Evolutionary conservation across 1,140 invertebrate species (phyloP).

Genomic region (Hycleus phaleratus): DNA sequence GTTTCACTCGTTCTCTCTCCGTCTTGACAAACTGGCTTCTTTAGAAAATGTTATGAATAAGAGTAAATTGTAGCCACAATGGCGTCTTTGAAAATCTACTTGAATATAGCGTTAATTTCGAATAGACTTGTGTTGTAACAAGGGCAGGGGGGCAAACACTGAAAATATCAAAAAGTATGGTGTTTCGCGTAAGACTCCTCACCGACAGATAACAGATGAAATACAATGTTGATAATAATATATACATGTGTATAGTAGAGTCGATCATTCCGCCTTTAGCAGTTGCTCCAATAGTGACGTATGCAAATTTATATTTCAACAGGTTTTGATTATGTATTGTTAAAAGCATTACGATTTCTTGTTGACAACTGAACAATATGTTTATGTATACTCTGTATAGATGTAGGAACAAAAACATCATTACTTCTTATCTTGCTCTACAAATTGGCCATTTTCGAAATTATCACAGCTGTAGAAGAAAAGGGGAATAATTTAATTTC

Average conservation of each 20-base stretch:
- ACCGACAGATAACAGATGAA: constrained; percentile 7
- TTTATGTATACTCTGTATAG: too few relatives aligned
- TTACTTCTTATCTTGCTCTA: too few relatives aligned
- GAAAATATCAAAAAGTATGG: constrained; percentile 30
- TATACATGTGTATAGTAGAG: not conserved
- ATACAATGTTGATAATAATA: not conserved
- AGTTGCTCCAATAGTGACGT: constrained; percentile 10
- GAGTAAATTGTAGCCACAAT: constrained; percentile 41
- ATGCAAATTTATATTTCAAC: constrained; percentile 31
- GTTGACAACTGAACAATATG: too few relatives aligned
- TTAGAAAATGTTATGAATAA: constrained; percentile 42
- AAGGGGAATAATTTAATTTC: too few relatives aligned
- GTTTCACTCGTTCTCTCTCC: not conserved
- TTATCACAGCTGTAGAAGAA: too few relatives aligned
- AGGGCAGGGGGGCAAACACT: not conserved
- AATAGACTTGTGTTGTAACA: constrained; percentile 25
- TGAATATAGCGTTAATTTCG: constrained; percentile 41
- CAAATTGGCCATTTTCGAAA: too few relatives aligned
- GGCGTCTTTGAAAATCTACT: constrained; percentile 39
- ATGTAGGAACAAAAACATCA: too few relatives aligned
- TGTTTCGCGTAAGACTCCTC: constrained; percentile 8
- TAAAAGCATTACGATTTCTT: not conserved
- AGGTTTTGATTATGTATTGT: constrained; percentile 31
- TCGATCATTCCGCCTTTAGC: not conserved
- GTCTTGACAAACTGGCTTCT: constrained; percentile 34